Base-by-base conservation (phyloP, 1,140 invertebrate genomes). In the Drosophila bocki region DNA sequence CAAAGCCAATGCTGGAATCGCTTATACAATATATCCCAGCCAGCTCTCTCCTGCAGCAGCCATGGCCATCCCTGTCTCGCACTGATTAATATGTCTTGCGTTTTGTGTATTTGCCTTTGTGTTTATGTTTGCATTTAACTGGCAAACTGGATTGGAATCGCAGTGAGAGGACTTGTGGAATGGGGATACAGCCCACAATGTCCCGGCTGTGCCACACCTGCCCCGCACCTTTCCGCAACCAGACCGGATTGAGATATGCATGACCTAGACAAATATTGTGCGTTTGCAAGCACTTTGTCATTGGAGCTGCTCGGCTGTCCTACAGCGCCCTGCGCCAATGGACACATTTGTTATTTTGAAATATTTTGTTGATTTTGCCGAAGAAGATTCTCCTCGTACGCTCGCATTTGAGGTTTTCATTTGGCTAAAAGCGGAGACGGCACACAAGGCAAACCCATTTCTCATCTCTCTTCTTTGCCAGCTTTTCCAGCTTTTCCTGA, bases 261-360 rank as follows among this genome's bases (percentile, higher is more conserved):
- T 88, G 78, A 90, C 84, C 84, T 72, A 90, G 78, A 87, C 84
- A 87, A 87, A 87, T 90, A 87, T 87, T 87, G 74, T 88, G 84
- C 84, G 74, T 84, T 87, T 85, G 78, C 82, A 80, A 84, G 76
- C 84, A 87, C 80, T 87, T 87, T 87, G 83, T 87, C 83, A 87
- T 87, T 51, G 41, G 64, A 70, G 75, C 60, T 75, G 67, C 54
- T 37, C 51, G 32, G 29, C 65, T 44, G 35, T 37, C 37, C 64
- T 42, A 65, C 44, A 37, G 44, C 53, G 50, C 44, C 57, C 33
- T 48, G 33, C 32, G 57, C 63, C 58, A 70, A 68, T 64, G 80
- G 85, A 84, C 84, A 87, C 84, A 87, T 87, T 87, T 87, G 84
- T 88, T 87, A 87, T 87, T 87, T 87, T 87, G 84, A 87, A 87